Evolutionary conservation across 2,888 invertebrate genomes (phyloP).

Genomic region (Caenorhabditis zanzibari): DNA sequence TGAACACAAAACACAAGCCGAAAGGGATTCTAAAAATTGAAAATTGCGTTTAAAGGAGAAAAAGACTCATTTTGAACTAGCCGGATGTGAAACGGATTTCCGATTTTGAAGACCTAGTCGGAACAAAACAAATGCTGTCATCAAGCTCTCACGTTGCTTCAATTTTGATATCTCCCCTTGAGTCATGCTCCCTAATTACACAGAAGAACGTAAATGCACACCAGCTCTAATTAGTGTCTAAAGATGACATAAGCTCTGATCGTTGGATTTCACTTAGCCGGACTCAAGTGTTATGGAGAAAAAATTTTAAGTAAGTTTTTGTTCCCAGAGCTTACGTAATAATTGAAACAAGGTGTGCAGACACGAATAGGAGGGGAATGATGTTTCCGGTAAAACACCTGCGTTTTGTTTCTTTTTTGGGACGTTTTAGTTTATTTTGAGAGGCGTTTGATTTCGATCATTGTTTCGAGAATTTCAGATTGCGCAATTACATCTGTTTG

Average conservation of each 20-base stretch:
- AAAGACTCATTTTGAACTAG: not conserved
- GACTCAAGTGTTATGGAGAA: not conserved
- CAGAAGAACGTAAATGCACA: not conserved
- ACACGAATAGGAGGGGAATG: conserved; percentile 35
- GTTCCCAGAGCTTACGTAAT: not conserved
- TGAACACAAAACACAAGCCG: not conserved
- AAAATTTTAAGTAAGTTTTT: conserved; percentile 8
- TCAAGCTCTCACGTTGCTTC: not conserved
- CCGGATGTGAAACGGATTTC: conserved; percentile 4
- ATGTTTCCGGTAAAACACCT: conserved; percentile 54
- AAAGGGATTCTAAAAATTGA: not conserved
- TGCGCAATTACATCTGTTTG: conserved; percentile 1
- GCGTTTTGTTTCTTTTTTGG: conserved; percentile 26
- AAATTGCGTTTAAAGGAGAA: too few species aligned
- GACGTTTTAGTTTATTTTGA: conserved; percentile 9
- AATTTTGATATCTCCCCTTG: conserved; percentile 10
- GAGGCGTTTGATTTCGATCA: not conserved
- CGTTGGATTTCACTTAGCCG: not conserved
- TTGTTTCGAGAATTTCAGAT: conserved; percentile 8
- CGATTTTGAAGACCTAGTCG: conserved; percentile 7
- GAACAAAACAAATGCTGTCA: conserved; percentile 9
- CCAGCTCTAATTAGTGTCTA: conserved; percentile 2
- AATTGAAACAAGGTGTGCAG: conserved; percentile 28
- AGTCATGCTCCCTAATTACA: not conserved
- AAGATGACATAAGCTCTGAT: not conserved